These are phyloP conservation scores for Ophion ventricosus DNA, from an alignment of 2,888 invertebrate species.

Conservation along the genomic window DNA sequence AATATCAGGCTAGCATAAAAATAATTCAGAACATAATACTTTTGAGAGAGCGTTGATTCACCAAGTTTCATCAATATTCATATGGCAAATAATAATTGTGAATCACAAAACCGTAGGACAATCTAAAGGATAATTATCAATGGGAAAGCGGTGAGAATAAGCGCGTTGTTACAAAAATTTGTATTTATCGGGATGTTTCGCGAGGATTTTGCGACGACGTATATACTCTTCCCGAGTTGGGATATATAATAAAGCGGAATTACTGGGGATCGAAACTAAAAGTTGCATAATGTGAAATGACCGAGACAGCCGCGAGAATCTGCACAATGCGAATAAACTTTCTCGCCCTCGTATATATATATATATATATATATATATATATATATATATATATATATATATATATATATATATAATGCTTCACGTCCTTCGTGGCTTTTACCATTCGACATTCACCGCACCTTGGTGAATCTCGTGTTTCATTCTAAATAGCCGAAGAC, in stretches of 20 bases:
- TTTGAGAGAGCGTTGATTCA: too few relatives aligned
- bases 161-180: neutral
- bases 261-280: conserved; percentile 34
- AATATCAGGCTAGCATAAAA: too few relatives aligned
- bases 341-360: conserved; percentile 52
- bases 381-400: too few relatives aligned
- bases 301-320: conserved; percentile 49
- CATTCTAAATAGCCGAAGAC: conserved; percentile 51
- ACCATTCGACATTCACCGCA: conserved; percentile 42
- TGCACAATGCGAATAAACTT: conserved; percentile 63
- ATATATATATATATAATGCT: too few relatives aligned
- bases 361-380: conserved; percentile 20
- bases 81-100: too few relatives aligned
- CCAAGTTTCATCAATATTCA: too few relatives aligned
- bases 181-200: neutral
- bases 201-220: neutral
- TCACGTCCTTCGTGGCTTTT: conserved; percentile 54
- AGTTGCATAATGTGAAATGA: conserved; percentile 53
- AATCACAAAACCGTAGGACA: too few relatives aligned
- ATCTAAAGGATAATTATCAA: too few relatives aligned
- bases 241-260: conserved; percentile 40
- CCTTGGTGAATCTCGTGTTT: conserved; percentile 33
- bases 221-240: conserved; percentile 29
- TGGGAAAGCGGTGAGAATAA: too few relatives aligned
- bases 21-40: too few relatives aligned